Percentiles rank a stretch among this genome's conserved stretches.
Evolutionary conservation across 2,113 vertebrate genomes (phyloP).

Genomic region (Oceanites oceanicus): DNA sequence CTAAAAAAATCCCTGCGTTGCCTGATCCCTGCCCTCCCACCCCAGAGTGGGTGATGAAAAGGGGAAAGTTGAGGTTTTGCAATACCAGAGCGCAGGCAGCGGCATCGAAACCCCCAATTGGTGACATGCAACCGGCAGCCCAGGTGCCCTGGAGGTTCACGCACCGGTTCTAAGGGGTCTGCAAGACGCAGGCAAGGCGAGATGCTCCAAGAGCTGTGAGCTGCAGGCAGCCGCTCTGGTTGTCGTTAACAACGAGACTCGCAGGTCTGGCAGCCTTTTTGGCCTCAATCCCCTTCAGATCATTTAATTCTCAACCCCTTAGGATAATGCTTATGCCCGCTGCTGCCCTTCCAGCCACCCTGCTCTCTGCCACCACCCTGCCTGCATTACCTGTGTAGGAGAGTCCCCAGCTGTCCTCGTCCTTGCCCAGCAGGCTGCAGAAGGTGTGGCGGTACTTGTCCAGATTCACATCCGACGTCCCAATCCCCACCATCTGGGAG

Average conservation of each 20-base stretch:
- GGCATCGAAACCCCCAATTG: rapidly evolving
- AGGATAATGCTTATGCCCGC: rapidly evolving
- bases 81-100: neutral
- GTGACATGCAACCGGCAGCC: rapidly evolving
- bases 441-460: too few relatives aligned
- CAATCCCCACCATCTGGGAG: too few relatives aligned
- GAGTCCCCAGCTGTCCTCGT: too few relatives aligned
- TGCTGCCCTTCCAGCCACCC: neutral
- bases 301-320: neutral
- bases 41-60: rapidly evolving
- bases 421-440: too few relatives aligned
- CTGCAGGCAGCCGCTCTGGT: neutral
- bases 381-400: too few relatives aligned
- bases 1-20: neutral
- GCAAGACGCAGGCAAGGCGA: neutral
- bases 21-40: neutral
- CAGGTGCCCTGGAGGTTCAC: neutral
- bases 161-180: neutral
- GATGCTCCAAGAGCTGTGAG: neutral
- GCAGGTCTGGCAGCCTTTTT: neutral
- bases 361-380: too few relatives aligned
- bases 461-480: too few relatives aligned
- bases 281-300: neutral
- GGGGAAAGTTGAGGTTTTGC: neutral
- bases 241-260: neutral